Evolutionary conservation across 1,140 invertebrate species (phyloP), one percentile per base, ranked within the genome.

Genomic region (Ruditapes philippinarum): DNA sequence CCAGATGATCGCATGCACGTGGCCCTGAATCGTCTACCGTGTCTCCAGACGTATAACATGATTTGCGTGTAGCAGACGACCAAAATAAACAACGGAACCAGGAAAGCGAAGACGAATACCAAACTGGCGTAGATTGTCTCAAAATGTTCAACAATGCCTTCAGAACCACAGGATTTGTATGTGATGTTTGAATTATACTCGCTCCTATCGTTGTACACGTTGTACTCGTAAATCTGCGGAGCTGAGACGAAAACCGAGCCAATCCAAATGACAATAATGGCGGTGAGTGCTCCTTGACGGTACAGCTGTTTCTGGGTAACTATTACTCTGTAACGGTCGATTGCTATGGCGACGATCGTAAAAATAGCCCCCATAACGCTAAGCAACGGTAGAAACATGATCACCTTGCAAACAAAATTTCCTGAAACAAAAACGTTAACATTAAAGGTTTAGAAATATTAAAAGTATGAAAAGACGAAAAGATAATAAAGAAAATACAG

Each of bases 151-250:
- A 73, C 49, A 28, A 88, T 88, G 17, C 86, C 86, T 38, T 88
- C 76, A 7, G 86, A 88, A 12, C 78, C 86, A 54, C 86, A 88
- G 4, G 76, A 62, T 49, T 25, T 86, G 49, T 70, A 84, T 1
- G 73, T 78, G 25, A 28, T 1, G n/a, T 87, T 78, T 12, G 25
- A 7, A 9, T n/a, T 49, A 0, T 49, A 14, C 22, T 49, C 45
- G 7, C 54, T 19, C 4, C 17, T 12, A 33, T 80, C 36, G n/a
- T 25, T 7, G 36, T 88, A 88, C 5, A 73, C 22, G n/a, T 73
- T 70, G 65, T 88, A 88, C 36, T 88, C 86, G 40, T 88, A 88
- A 17, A 88, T 22, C 38, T 88, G 86, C 0, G 86, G 86, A 9
- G 76, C 57, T 7, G 78, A 70, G n/a, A 80, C 57, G 22, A 88